Evolutionary conservation across 2,888 invertebrate species (phyloP), one percentile per base, ranked within the genome.

Genomic region (Vesta saturnalis): DNA sequence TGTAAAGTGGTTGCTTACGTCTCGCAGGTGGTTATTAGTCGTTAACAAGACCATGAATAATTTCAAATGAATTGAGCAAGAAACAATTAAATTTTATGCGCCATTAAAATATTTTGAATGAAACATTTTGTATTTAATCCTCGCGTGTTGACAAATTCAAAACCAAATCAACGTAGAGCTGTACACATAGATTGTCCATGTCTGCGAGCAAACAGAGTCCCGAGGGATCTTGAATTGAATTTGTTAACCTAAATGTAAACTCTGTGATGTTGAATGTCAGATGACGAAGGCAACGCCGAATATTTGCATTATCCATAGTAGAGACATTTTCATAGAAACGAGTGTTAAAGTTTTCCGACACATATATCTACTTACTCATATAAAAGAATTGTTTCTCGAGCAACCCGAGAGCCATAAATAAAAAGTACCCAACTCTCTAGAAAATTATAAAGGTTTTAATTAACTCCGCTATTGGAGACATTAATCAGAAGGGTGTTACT

Each of bases 361-460:
- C 14, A 56, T 15, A 19, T 12, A n/a, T 1, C 6, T 15, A 18
- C 2, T 54, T n/a, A 14, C 22, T 5, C 3, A 19, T 18, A 18
- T 22, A 54, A 23, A 23, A 23, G 23, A 35, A 15, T 56, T 35
- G 23, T 23, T 35, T 35, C 30, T 23, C 56, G 14, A 56, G 10
- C 2, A 15, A 14, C 30, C 57, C 64, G 60, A 54, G 60, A 69
- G 64, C 69, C 58, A 77, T 78, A 78, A 78, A 78, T 78, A 76
- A 77, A 73, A 64, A 70, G 69, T 68, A 18, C 59, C 70, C 70
- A 73, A 76, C 70, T 66, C 75, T 72, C 77, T 75, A 76, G 77
- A 78, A 80, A 81, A 82, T 81, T 81, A 81, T 81, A 80, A 81
- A 78, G 79, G 79, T 81, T 82, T 82, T 81, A 82, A 82, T 81